These are phyloP conservation scores for Lamprologus lemairii DNA, from an alignment of 2,113 vertebrate species.

Conservation along the genomic window DNA sequence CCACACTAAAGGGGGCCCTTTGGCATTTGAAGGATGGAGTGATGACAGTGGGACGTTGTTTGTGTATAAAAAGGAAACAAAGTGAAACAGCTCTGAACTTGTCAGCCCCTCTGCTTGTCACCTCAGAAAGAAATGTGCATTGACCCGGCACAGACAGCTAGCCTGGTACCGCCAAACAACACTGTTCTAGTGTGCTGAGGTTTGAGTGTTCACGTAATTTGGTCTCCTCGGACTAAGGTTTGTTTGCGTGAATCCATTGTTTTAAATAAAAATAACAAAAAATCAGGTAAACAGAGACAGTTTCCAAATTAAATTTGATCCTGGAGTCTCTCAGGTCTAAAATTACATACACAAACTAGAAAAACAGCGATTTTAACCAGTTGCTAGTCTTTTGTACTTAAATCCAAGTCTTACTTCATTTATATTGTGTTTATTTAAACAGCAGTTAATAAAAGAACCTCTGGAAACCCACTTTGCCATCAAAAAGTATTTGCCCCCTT, in stretches of 20 bases:
- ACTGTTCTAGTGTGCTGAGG: background rate
- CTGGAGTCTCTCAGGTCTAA: background rate
- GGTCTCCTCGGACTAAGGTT: background rate
- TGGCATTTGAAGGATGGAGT: slow-evolving; percentile 66
- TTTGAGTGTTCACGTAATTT: background rate
- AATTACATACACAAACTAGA: background rate
- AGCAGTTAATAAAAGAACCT: background rate
- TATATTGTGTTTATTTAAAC: background rate
- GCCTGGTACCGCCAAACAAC: slow-evolving; percentile 28
- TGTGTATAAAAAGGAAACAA: slow-evolving; percentile 63
- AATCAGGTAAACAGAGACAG: background rate
- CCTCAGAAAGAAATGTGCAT: slow-evolving; percentile 41
- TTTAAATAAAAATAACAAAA: background rate
- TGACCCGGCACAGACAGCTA: slow-evolving; percentile 22
- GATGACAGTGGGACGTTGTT: slow-evolving; percentile 65
- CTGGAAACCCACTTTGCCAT: background rate
- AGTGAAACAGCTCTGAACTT: slow-evolving; percentile 62
- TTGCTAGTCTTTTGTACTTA: background rate
- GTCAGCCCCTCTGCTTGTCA: slow-evolving; percentile 39
- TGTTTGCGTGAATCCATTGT: background rate
- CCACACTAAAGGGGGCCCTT: slow-evolving; percentile 42
- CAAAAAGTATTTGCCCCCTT: background rate
- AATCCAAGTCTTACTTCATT: background rate
- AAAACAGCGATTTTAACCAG: background rate
- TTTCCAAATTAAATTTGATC: background rate